Percentiles rank a stretch among this genome's conserved stretches.
phyloP scores from a whole-genome alignment of 2,113 vertebrate species.

The Chloropsis hardwickii region DNA sequence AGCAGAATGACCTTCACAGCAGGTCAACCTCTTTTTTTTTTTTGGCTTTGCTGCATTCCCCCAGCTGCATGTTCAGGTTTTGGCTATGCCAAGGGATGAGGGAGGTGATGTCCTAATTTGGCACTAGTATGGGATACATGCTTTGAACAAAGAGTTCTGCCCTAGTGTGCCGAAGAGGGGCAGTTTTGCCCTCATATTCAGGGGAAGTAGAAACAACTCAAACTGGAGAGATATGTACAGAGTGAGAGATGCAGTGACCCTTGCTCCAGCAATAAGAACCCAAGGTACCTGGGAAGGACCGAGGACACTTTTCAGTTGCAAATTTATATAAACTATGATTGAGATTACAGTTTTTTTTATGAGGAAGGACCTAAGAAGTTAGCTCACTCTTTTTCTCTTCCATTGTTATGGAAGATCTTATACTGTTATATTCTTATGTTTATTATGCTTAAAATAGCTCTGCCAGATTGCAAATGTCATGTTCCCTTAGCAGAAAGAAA shows the following conservation, averaged over 20 bases:
- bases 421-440: neutral
- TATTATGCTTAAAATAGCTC: conserved; percentile 37
- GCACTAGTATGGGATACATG: neutral
- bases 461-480: conserved; percentile 40
- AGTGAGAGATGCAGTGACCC: neutral
- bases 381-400: neutral
- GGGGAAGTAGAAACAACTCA: neutral
- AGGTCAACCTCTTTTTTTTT: neutral
- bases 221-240: neutral
- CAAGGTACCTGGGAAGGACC: neutral
- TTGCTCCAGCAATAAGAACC: neutral
- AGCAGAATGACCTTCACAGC: neutral
- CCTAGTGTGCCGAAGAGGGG: neutral
- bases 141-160: neutral
- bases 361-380: neutral
- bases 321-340: neutral
- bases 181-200: neutral
- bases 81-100: neutral
- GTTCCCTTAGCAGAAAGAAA: neutral
- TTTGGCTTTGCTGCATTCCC: neutral
- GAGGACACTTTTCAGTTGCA: neutral
- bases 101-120: neutral
- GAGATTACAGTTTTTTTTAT: neutral
- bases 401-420: conserved; percentile 1
- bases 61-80: neutral